phyloP scores from a whole-genome alignment of 2,888 invertebrate species.

The Meiosimyza platycephala region DNA sequence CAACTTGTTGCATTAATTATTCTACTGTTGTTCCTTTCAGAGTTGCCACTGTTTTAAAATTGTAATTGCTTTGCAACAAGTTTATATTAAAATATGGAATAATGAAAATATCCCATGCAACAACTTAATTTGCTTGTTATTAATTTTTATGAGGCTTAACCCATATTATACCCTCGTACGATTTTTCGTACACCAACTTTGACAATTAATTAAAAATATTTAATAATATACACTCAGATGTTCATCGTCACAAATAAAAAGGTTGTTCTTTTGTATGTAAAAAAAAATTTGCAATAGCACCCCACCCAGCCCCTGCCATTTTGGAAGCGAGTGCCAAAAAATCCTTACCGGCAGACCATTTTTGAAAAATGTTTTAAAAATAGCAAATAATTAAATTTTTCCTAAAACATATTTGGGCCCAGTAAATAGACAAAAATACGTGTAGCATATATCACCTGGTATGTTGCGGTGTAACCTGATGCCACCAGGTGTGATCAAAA shows the following conservation, averaged over 20 bases:
- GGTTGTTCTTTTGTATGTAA: not conserved
- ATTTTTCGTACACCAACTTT: not conserved
- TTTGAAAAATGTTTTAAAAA: not conserved
- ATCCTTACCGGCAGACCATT: not conserved
- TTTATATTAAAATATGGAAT: too few species aligned
- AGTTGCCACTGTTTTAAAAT: too few species aligned
- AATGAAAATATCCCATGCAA: too few species aligned
- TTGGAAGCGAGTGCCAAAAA: not conserved
- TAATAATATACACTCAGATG: not conserved
- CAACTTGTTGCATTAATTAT: too few species aligned
- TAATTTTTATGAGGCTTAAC: too few species aligned
- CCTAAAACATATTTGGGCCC: not conserved
- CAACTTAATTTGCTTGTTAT: too few species aligned
- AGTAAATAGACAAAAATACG: not conserved
- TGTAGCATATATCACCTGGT: too few species aligned
- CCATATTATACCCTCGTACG: too few species aligned
- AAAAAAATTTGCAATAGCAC: not conserved
- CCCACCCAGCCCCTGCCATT: not conserved
- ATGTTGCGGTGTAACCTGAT: too few species aligned
- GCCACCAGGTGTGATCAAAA: too few species aligned
- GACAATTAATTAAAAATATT: not conserved
- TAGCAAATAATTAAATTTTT: slow-evolving; percentile 4
- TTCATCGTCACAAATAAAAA: not conserved
- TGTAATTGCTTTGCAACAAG: too few species aligned
- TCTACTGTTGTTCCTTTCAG: too few species aligned